These are phyloP conservation scores for Oenanthe melanoleuca DNA, from an alignment of 2,113 vertebrate genomes.

Conservation along the genomic window DNA sequence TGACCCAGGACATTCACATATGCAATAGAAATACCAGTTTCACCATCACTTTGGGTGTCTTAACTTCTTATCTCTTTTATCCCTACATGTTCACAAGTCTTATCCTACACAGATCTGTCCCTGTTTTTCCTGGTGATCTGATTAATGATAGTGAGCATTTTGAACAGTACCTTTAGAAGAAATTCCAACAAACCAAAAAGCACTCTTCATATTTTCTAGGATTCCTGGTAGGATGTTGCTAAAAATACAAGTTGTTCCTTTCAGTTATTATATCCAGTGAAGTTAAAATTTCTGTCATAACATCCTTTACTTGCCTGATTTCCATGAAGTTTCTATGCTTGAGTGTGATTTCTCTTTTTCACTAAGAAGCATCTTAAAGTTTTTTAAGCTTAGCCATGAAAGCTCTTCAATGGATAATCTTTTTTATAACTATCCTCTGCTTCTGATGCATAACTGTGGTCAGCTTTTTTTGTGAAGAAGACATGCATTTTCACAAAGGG, in stretches of 20 bases:
- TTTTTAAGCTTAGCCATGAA: neutral
- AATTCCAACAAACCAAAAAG: neutral
- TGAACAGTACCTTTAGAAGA: neutral
- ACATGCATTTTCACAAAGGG: neutral
- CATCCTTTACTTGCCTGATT: conserved; percentile 21
- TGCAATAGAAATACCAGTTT: neutral
- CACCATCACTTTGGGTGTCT: neutral
- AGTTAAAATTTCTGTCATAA: conserved; percentile 8
- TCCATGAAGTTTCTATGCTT: neutral
- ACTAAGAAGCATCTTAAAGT: neutral
- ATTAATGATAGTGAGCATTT: neutral
- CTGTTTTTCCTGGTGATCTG: neutral
- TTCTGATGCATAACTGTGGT: neutral
- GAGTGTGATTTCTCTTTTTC: neutral
- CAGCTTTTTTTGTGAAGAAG: neutral
- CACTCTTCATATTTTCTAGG: neutral
- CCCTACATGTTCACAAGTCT: neutral
- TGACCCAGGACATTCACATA: neutral
- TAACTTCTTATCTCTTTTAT: neutral
- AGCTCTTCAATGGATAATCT: neutral
- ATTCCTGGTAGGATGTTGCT: conserved; percentile 6
- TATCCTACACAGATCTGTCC: neutral
- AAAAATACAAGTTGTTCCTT: conserved; percentile 6
- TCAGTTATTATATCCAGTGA: neutral
- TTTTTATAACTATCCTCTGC: neutral